These are phyloP conservation scores for Cataglyphis hispanica DNA, from an alignment of 1,140 invertebrate species.

Conservation along the genomic window DNA sequence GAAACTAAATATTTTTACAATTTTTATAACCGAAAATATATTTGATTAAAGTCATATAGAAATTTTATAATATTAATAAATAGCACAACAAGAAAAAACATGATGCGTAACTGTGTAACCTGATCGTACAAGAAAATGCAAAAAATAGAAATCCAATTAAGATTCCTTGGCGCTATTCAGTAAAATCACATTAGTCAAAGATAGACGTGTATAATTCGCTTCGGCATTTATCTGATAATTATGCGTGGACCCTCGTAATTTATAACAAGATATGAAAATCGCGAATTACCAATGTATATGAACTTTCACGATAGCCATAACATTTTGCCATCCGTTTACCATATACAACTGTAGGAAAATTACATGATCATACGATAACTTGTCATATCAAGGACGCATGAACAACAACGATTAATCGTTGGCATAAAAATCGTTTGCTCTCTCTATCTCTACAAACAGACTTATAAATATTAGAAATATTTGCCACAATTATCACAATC, in stretches of 20 bases:
- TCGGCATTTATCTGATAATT: constrained; percentile 59
- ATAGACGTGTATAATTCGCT: constrained; percentile 43
- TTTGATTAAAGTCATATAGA: background rate
- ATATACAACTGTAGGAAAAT: background rate
- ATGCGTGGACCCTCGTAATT: constrained; percentile 15
- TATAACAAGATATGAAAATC: constrained; percentile 56
- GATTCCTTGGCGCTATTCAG: constrained; percentile 64
- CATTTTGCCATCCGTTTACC: background rate
- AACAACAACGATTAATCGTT: constrained; percentile 20
- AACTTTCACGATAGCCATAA: constrained; percentile 43
- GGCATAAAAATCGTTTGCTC: background rate
- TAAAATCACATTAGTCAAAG: constrained; percentile 52
- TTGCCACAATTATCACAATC: constrained; percentile 14
- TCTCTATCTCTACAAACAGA: background rate
- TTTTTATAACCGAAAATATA: background rate
- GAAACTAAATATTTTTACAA: too few species aligned
- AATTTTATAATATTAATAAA: background rate
- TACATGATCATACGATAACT: constrained; percentile 13
- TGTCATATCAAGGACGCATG: background rate
- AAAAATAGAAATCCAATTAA: constrained; percentile 70
- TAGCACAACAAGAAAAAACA: background rate
- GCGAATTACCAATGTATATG: background rate
- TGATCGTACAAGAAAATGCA: constrained; percentile 39
- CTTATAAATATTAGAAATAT: constrained; percentile 48
- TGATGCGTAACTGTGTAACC: background rate